A percentile compares a stretch with the other conserved stretches of the same genome.
Evolutionary conservation across 2,113 vertebrate genomes (phyloP).

Genomic region (Microcebus ravelobensis): DNA sequence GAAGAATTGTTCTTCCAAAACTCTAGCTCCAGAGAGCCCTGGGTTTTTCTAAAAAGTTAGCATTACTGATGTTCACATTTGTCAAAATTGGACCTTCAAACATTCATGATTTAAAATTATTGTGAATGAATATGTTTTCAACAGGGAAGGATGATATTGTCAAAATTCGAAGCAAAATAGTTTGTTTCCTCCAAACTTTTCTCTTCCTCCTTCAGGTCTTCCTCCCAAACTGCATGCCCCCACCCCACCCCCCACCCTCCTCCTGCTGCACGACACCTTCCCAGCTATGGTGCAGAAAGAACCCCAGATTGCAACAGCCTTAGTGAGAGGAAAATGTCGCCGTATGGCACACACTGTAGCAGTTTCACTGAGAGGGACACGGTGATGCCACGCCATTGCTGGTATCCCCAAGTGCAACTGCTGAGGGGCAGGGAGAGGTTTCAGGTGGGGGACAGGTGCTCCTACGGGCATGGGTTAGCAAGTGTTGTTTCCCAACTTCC

Average conservation of each 20-base stretch:
- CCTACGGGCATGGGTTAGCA: fast-evolving
- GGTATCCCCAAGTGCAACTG: background rate
- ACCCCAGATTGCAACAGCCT: background rate
- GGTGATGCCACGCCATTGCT: too few species aligned
- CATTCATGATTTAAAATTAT: background rate
- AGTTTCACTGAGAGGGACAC: background rate
- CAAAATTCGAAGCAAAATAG: background rate
- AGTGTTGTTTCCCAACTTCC: background rate
- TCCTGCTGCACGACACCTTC: background rate
- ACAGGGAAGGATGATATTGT: background rate
- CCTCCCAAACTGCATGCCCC: background rate
- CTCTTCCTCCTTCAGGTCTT: background rate
- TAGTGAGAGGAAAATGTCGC: background rate
- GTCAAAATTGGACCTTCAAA: background rate
- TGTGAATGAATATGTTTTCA: background rate
- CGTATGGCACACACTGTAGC: fast-evolving
- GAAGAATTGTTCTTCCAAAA: background rate
- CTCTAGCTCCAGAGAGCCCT: background rate
- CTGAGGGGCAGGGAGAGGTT: background rate
- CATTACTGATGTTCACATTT: background rate
- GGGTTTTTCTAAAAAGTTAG: background rate
- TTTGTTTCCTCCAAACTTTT: background rate
- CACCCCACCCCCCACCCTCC: background rate
- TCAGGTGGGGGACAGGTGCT: background rate
- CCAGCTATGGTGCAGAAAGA: background rate